Evolutionary conservation across 2,113 vertebrate species (phyloP).

Genomic region (Pseudois nayaur): DNA sequence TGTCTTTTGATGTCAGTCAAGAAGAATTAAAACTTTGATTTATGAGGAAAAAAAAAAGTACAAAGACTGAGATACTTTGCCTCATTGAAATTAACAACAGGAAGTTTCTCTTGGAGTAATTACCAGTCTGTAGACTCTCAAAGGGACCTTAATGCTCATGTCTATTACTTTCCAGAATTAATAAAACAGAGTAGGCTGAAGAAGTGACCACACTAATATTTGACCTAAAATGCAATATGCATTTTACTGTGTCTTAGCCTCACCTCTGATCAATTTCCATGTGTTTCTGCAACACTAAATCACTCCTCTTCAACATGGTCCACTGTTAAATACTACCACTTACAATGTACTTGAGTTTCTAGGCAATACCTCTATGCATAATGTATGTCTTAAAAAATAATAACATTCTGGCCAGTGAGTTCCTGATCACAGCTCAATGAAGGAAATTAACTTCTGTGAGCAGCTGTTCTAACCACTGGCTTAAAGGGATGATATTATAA

Average conservation of each 20-base stretch:
- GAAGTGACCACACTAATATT: background rate
- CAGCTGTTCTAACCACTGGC: conserved; percentile 72
- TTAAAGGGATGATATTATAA: conserved; percentile 73
- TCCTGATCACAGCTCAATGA: conserved; percentile 59
- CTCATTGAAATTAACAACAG: background rate
- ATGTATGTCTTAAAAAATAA: conserved; percentile 12
- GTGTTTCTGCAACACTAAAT: conserved; percentile 8
- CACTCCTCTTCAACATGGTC: background rate
- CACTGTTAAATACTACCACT: background rate
- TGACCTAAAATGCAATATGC: background rate
- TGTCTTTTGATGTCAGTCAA: conserved; percentile 38
- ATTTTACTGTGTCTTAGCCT: background rate
- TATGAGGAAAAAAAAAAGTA: background rate
- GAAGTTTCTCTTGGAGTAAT: background rate
- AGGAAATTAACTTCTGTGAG: conserved; percentile 80
- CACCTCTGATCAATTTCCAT: background rate
- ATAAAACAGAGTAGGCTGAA: background rate
- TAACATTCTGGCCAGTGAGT: background rate
- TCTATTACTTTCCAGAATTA: background rate
- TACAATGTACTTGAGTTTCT: background rate
- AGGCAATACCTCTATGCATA: background rate
- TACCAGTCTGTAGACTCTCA: background rate
- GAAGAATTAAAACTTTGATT: conserved; percentile 52
- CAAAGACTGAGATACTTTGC: background rate
- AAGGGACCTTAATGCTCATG: background rate